Evolutionary conservation across 2,888 invertebrate species (phyloP).

Genomic region (Timema podura): DNA sequence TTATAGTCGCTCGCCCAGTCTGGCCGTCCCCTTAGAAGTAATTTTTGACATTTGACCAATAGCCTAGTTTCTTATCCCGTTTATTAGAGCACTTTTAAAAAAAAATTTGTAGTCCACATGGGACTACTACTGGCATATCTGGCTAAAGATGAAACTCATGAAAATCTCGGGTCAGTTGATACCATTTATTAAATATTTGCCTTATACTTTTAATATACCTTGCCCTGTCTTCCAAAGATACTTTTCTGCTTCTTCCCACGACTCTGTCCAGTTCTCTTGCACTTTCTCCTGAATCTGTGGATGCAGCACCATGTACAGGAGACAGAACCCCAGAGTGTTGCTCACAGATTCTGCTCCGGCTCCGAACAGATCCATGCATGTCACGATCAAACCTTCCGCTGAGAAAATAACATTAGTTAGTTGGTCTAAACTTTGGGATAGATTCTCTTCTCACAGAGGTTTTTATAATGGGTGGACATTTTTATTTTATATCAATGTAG

Average conservation of each 20-base stretch:
- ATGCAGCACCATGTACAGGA: slow-evolving; percentile 33
- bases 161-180: neutral
- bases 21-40: too few relatives aligned
- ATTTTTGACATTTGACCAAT: too few relatives aligned
- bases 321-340: slow-evolving; percentile 32
- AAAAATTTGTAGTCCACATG: neutral
- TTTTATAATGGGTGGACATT: too few relatives aligned
- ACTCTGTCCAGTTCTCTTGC: slow-evolving; percentile 32
- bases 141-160: neutral
- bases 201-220: slow-evolving; percentile 20
- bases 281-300: slow-evolving; percentile 32
- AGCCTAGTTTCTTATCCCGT: too few relatives aligned
- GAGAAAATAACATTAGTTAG: neutral
- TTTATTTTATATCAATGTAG: too few relatives aligned
- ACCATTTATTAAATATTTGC: neutral
- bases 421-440: too few relatives aligned
- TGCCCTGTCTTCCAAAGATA: slow-evolving; percentile 25
- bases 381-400: slow-evolving; percentile 32
- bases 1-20: too few relatives aligned
- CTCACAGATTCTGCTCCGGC: slow-evolving; percentile 34
- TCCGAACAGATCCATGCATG: slow-evolving; percentile 32
- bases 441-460: too few relatives aligned
- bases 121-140: neutral
- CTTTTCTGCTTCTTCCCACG: slow-evolving; percentile 26
- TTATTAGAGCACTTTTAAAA: neutral